Evolutionary conservation across 2,113 vertebrate genomes (phyloP).

Genomic region (Cisticola juncidis): DNA sequence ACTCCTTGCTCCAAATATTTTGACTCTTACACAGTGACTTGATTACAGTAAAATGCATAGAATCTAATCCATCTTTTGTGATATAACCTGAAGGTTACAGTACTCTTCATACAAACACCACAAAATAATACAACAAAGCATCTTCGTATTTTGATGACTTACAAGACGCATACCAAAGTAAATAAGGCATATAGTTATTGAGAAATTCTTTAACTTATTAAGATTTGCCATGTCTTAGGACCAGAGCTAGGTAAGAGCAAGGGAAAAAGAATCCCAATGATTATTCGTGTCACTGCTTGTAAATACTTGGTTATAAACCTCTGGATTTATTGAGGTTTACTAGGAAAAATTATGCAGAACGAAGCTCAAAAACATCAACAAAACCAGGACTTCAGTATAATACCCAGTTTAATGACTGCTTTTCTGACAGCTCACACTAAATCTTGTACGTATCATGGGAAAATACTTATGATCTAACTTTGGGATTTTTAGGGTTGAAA

Average conservation of each 20-base stretch:
- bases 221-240: not conserved
- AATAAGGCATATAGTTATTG: not conserved
- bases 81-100: not conserved
- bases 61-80: not conserved
- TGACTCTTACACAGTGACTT: not conserved
- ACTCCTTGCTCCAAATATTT: not conserved
- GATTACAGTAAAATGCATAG: not conserved
- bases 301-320: not conserved
- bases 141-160: not conserved
- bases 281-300: not conserved
- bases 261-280: not conserved
- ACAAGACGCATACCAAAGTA: not conserved
- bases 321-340: not conserved
- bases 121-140: not conserved
- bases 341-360: not conserved
- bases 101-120: not conserved
- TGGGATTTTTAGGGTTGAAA: not conserved
- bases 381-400: not conserved
- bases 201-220: not conserved
- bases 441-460: not conserved
- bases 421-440: not conserved
- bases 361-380: not conserved
- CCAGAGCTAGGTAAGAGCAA: not conserved
- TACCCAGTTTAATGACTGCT: not conserved
- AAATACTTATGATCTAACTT: not conserved